A percentile compares a stretch with the other conserved stretches of the same genome.
These are phyloP conservation scores for Craniophora ligustri DNA, from an alignment of 2,888 invertebrate genomes.

Conservation along the genomic window DNA sequence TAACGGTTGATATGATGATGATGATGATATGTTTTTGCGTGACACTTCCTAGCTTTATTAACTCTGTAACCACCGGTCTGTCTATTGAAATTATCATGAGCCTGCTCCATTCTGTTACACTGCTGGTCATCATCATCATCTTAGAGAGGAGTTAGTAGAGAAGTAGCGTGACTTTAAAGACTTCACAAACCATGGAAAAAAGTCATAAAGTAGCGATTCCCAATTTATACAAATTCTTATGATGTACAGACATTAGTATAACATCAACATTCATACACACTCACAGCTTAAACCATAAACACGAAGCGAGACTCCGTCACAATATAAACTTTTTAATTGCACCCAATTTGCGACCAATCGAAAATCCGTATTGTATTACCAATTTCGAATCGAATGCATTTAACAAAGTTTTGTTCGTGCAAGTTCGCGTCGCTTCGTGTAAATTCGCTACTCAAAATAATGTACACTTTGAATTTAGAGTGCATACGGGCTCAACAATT, in stretches of 20 bases:
- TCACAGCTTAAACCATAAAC: constrained; percentile 40
- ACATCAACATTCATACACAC: constrained; percentile 6
- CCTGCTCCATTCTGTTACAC: too few species aligned
- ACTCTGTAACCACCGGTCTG: too few species aligned
- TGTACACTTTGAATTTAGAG: constrained; percentile 67
- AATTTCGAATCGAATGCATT: constrained; percentile 68
- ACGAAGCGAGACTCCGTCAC: constrained; percentile 48
- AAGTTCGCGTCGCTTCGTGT: constrained; percentile 70
- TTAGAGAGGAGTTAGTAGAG: too few species aligned
- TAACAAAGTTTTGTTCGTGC: constrained; percentile 68
- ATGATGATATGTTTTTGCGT: too few species aligned
- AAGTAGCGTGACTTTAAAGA: too few species aligned
- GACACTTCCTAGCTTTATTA: too few species aligned
- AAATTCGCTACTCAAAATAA: constrained; percentile 71
- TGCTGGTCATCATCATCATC: too few species aligned
- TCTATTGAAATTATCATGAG: too few species aligned
- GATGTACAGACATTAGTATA: too few species aligned
- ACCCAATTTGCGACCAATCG: constrained; percentile 79
- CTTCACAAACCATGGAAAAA: too few species aligned
- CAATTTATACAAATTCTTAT: not conserved
- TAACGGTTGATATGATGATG: too few species aligned
- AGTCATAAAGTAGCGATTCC: not conserved
- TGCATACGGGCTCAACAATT: constrained; percentile 63
- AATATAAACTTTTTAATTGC: constrained; percentile 84
- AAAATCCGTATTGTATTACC: constrained; percentile 81